Base-by-base conservation (phyloP, 2,113 vertebrate genomes). In the Amphiprion ocellaris region DNA sequence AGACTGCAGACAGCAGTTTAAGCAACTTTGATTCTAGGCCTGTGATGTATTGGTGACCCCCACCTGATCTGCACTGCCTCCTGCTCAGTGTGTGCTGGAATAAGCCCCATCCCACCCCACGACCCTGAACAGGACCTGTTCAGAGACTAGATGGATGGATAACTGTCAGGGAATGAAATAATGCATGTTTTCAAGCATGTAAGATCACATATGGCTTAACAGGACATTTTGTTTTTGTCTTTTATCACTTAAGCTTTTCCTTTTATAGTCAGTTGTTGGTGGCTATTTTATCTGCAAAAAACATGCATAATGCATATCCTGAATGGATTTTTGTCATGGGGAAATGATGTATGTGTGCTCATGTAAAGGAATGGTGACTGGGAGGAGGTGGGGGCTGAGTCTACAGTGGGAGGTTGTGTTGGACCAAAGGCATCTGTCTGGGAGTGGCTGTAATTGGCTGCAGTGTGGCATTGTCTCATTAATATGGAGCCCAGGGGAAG, bases 361-460 rank as follows among this genome's bases (percentile, higher is more conserved):
- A 60, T 73, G 77, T 77, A 79, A 80, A 80, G 77, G 62, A 77
- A 81, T 52, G 60, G 75, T 53, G 72, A 79, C 73, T 85, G 64
- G 16, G 26, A 44, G 37, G 76, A 56, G 65, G 30, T 62, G 65
- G 69, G 69, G 81, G 76, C 75, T 39, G 64, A 77, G 61, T 83
- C 74, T 87, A 78, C 24, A 46, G 81, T 82, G 59, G 83, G 74
- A 90, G 84, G 89, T 90, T 91, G 84, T 88, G 86, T 87, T 87
- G 71, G 82, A 94, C 91, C 69, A 87, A 91, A 93, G 91, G 92
- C 92, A 90, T 94, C 85, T 90, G 91, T 93, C 88, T 93, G 87
- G 81, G 86, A 92, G 89, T 93, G 92, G 90, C 89, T 93, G 86
- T 95, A 94, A 95, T 95, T 95, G 94, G 90, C 91, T 91, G 83